Evolutionary conservation across 2,797 vertebrate species (phyloP).

Genomic region (Parauchenoglanis punctatus): DNA sequence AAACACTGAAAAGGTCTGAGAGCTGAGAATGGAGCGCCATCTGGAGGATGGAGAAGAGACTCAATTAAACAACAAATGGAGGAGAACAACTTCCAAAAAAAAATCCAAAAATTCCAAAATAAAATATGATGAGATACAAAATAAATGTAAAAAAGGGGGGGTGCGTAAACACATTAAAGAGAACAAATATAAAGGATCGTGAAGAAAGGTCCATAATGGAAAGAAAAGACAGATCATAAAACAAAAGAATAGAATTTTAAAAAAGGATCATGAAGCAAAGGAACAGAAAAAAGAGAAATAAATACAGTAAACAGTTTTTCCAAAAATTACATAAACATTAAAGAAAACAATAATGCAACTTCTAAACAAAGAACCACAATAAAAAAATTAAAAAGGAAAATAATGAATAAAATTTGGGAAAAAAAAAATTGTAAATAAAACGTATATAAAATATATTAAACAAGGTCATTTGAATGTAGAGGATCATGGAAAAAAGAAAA

Average conservation of each 20-base stretch:
- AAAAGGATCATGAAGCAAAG: background rate
- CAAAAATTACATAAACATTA: background rate
- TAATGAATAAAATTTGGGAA: background rate
- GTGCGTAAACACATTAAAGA: background rate
- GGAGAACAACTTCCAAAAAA: background rate
- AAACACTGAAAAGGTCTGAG: background rate
- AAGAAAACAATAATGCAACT: background rate
- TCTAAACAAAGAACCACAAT: background rate
- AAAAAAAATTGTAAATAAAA: background rate
- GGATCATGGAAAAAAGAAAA: background rate
- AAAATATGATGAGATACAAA: background rate
- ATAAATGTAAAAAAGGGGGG: too few relatives aligned
- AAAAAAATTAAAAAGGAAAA: background rate
- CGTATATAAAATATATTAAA: background rate
- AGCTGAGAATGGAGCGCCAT: slow-evolving; percentile 28
- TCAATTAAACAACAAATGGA: background rate
- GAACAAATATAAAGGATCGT: background rate
- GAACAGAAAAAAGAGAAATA: background rate
- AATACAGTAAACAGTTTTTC: background rate
- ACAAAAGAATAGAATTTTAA: background rate
- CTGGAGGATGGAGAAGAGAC: slow-evolving; percentile 16
- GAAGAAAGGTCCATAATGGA: background rate
- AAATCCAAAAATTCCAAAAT: background rate
- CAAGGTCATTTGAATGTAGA: background rate
- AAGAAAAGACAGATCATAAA: background rate